phyloP scores from a whole-genome alignment of 35 echinoderm and acorn worm species.

The Apostichopus californicus region DNA sequence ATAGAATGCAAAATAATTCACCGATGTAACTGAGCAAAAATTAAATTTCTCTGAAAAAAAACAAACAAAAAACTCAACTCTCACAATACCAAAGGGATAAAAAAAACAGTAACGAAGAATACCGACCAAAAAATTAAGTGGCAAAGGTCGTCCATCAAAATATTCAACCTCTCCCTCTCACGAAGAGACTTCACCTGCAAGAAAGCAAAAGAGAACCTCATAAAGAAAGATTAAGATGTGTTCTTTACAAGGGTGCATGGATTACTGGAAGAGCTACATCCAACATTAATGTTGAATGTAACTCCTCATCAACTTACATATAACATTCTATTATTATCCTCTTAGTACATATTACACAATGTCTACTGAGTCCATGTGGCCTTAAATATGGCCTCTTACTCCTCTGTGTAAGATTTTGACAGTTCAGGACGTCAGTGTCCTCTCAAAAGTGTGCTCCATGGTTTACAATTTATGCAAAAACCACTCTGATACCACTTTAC shows the following conservation, averaged over 20 bases:
- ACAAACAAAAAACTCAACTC: background rate
- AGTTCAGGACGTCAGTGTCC: background rate
- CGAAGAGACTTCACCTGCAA: background rate
- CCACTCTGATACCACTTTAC: background rate
- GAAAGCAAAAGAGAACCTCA: conserved; percentile 49
- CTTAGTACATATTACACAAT: background rate
- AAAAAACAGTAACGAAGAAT: background rate
- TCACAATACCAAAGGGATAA: background rate
- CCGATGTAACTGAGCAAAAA: no score
- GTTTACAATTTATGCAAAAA: background rate
- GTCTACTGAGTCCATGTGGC: no score
- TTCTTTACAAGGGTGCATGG: background rate
- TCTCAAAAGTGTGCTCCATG: background rate
- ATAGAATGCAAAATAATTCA: no score
- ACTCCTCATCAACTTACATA: conserved; percentile 15
- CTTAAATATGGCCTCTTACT: no score
- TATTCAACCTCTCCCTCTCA: background rate
- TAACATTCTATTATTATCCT: background rate
- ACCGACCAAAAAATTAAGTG: background rate
- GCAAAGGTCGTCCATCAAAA: background rate
- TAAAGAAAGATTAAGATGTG: conserved; percentile 50
- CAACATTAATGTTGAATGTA: conserved; percentile 2
- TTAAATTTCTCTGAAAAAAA: no score
- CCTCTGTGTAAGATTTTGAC: no score
- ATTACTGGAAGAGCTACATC: background rate